Evolutionary conservation across 2,888 invertebrate species (phyloP), one percentile per base, ranked within the genome.

Genomic region (Zonitis immaculata): DNA sequence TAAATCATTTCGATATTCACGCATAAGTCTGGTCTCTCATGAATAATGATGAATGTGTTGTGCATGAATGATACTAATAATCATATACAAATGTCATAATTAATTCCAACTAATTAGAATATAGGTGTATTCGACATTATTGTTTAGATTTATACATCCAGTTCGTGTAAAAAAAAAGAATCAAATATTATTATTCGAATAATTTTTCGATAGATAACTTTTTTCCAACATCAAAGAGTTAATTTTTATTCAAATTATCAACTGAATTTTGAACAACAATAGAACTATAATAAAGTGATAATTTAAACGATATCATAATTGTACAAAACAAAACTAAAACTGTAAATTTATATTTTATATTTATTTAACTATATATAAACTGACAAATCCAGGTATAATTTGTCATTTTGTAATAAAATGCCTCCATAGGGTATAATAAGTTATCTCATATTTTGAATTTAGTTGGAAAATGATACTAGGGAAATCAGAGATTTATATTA

Each of bases 361-460:
- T n/a, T n/a, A n/a, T n/a, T n/a, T n/a, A n/a, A n/a, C n/a, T n/a
- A n/a, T n/a, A n/a, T n/a, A n/a, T n/a, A n/a, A n/a, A 42, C 55
- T 42, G 47, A 51, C 55, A 55, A 55, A 51, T 55, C 54, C 55
- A 51, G 47, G 51, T 51, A 26, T 27, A 55, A 55, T 55, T 51
- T 55, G 51, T 55, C 51, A 55, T 49, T 51, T 25, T 35, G 46
- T 54, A 56, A n/a, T 56, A 48, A 56, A 56, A 56, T 54, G 52
- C 52, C 52, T 50, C 59, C 54, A 42, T 25, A 25, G 59, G 56
- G 59, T 51, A 30, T 50, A 56, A 59, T 59, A 59, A 50, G 43
- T 59, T 56, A 56, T 43, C 50, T n/a, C 47, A 51, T 51, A 49
- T 51, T 44, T 42, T 27, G 48, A 47, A 56, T 52, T 56, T 54